phyloP scores from a whole-genome alignment of 2,797 vertebrate species.

The Phaenicophaeus curvirostris region DNA sequence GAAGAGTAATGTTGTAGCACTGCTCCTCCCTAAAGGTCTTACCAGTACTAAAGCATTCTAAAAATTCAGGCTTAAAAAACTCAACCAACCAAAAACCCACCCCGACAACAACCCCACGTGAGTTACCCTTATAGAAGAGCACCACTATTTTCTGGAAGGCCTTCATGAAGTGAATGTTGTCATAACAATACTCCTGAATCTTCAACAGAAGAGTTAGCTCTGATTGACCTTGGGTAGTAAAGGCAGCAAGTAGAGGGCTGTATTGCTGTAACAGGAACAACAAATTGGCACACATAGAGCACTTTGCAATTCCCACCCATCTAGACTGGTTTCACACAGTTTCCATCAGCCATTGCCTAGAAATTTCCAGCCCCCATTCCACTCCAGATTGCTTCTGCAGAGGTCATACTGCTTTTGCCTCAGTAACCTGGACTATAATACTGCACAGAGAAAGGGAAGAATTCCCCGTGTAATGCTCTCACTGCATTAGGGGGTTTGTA shows the following conservation, averaged over 20 bases:
- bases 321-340: neutral
- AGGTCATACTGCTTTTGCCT: neutral
- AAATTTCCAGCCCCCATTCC: neutral
- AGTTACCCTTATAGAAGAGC: slow-evolving; percentile 95
- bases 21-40: neutral
- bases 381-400: neutral
- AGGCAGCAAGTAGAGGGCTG: slow-evolving; percentile 95
- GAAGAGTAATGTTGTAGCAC: neutral
- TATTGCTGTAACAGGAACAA: slow-evolving; percentile 84
- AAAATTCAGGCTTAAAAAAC: neutral
- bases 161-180: slow-evolving; percentile 99
- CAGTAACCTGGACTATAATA: neutral
- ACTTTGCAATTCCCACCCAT: accelerated
- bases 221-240: slow-evolving; percentile 94
- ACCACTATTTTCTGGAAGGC: slow-evolving; percentile 99
- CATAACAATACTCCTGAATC: slow-evolving; percentile 98
- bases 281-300: neutral
- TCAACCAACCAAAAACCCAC: no score
- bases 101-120: neutral
- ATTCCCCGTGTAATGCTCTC: neutral
- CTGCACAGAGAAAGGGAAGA: neutral
- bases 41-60: neutral
- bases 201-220: slow-evolving; percentile 95
- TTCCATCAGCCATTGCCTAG: neutral
- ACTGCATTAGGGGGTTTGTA: neutral